Conservation (phyloP, 1,140 invertebrate genomes). For the Drosophila gunungcola region DNA sequence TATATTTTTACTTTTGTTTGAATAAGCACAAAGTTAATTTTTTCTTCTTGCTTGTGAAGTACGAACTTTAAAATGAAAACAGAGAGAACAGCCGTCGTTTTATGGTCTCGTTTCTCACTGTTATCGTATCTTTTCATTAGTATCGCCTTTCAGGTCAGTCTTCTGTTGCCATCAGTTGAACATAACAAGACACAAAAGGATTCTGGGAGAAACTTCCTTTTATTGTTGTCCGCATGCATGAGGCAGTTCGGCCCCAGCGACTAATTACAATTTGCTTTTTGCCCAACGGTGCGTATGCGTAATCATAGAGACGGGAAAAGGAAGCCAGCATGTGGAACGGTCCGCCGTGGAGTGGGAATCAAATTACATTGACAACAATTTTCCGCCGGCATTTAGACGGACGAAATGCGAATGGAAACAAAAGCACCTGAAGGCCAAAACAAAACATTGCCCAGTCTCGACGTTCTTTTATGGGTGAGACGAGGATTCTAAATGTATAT, state of each 20-base stretch:
- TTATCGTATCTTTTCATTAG: slow-evolving; percentile 9
- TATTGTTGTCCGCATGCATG: slow-evolving; percentile 29
- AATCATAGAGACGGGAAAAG: slow-evolving; percentile 51
- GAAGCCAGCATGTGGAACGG: slow-evolving; percentile 12
- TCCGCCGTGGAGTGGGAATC: slow-evolving; percentile 38
- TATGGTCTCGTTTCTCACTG: not conserved
- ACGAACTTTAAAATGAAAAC: too few relatives aligned
- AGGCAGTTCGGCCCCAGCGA: slow-evolving; percentile 49
- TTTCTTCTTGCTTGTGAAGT: too few relatives aligned
- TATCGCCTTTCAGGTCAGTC: slow-evolving; percentile 12
- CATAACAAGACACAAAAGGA: slow-evolving; percentile 6
- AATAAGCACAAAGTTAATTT: too few relatives aligned
- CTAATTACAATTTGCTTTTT: slow-evolving; percentile 71
- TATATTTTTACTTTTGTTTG: too few relatives aligned
- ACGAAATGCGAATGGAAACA: slow-evolving; percentile 18
- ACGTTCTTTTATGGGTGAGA: not conserved
- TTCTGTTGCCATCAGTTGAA: slow-evolving; percentile 2
- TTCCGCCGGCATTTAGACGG: slow-evolving; percentile 31
- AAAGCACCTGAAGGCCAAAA: slow-evolving; percentile 32
- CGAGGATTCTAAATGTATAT: slow-evolving; percentile 1
- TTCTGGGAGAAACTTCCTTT: slow-evolving; percentile 3
- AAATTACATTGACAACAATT: slow-evolving; percentile 71
- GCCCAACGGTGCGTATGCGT: slow-evolving; percentile 68
- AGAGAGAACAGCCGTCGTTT: too few relatives aligned
- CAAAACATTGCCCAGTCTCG: slow-evolving; percentile 23